phyloP scores from a whole-genome alignment of 2,797 vertebrate species.

The Scyliorhinus canicula region DNA sequence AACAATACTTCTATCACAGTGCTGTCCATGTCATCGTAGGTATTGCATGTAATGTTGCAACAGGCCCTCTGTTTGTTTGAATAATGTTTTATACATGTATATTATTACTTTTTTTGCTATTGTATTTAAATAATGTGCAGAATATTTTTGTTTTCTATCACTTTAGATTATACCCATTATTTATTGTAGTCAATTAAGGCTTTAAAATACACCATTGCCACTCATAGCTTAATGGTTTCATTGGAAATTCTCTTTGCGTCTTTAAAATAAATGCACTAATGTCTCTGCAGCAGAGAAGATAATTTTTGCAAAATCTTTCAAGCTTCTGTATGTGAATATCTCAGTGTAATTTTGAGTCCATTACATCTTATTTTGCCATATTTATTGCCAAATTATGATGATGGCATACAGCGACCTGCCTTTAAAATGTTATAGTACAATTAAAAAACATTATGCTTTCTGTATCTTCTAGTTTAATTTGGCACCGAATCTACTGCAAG shows the following conservation, averaged over 20 bases:
- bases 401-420: not conserved
- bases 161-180: not conserved
- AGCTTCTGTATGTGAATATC: not conserved
- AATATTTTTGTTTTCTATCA: not conserved
- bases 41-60: not conserved
- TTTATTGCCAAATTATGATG: not conserved
- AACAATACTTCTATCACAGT: not conserved
- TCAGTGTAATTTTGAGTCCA: not conserved
- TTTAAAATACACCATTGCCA: not conserved
- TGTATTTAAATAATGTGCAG: not conserved
- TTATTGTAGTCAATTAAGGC: not conserved
- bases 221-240: not conserved
- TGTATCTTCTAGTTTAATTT: constrained; percentile 60
- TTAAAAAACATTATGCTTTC: not conserved
- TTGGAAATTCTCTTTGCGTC: not conserved
- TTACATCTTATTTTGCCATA: not conserved
- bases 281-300: not conserved
- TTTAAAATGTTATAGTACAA: not conserved
- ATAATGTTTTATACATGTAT: not conserved
- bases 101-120: not conserved
- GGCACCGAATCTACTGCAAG: constrained; percentile 63
- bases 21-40: not conserved
- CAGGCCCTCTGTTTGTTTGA: not conserved
- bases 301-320: not conserved
- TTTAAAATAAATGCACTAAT: not conserved